These are phyloP conservation scores for Coccyzus lansbergi DNA, from an alignment of 2,797 vertebrate species.

Conservation along the genomic window DNA sequence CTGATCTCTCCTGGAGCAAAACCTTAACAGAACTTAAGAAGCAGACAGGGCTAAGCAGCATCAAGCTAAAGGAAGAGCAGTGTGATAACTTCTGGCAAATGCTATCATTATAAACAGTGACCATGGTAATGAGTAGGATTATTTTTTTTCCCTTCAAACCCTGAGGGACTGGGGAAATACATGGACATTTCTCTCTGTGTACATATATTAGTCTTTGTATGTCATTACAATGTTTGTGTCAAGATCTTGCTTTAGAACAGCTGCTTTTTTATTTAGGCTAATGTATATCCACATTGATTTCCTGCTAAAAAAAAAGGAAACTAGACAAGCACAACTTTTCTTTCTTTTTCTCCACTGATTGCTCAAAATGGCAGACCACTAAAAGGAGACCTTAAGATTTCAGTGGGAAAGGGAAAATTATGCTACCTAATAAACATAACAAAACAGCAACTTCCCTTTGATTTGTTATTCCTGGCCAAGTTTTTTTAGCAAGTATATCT, in stretches of 20 bases:
- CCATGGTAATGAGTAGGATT: not conserved
- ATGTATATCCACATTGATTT: slow-evolving; percentile 13
- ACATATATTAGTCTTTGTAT: not conserved
- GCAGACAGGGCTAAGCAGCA: not conserved
- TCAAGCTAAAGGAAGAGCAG: not conserved
- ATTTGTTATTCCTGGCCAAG: not conserved
- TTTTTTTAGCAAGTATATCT: not conserved
- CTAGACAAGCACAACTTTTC: not conserved
- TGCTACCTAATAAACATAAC: not conserved
- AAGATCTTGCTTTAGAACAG: slow-evolving; percentile 33
- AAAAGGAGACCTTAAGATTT: not conserved
- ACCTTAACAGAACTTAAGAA: not conserved
- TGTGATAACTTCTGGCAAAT: not conserved
- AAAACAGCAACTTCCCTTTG: not conserved
- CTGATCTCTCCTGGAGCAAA: not conserved
- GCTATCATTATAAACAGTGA: not conserved
- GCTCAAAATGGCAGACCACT: not conserved
- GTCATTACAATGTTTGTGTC: slow-evolving; percentile 14
- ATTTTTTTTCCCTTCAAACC: not conserved
- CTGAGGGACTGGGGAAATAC: not conserved
- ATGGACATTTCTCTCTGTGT: not conserved
- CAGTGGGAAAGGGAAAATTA: not conserved
- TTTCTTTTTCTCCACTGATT: not conserved
- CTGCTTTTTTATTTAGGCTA: not conserved
- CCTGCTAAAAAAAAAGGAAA: slow-evolving; percentile 29